phyloP scores from a whole-genome alignment of 1,140 invertebrate genomes.

The Riptortus pedestris region DNA sequence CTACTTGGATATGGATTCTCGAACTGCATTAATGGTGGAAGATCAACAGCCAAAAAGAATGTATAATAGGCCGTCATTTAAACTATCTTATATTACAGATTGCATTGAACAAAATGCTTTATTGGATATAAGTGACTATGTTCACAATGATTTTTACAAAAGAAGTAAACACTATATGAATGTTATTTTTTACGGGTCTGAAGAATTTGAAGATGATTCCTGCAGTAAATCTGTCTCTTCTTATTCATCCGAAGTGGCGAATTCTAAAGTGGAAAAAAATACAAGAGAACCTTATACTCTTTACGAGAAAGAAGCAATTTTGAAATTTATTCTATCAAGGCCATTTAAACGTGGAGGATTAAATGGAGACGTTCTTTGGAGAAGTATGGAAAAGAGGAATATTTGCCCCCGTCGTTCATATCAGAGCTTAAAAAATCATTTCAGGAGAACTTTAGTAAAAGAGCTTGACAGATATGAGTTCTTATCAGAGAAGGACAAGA shows the following conservation, averaged over 20 bases:
- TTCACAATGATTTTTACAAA: background rate
- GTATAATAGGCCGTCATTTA: background rate
- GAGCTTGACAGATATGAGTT: slow-evolving; percentile 16
- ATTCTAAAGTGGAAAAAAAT: background rate
- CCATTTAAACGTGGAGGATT: background rate
- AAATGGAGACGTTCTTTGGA: slow-evolving; percentile 1
- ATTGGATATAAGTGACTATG: background rate
- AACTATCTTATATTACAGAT: background rate
- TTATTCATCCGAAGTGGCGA: background rate
- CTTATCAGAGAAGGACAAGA: background rate
- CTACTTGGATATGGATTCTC: background rate
- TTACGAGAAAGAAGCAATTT: slow-evolving; percentile 10
- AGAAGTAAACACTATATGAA: background rate
- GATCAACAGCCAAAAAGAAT: background rate
- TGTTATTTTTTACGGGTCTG: background rate
- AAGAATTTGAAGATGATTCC: background rate
- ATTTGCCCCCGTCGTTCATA: slow-evolving; percentile 17
- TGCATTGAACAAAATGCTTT: background rate
- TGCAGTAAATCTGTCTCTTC: slow-evolving; percentile 1
- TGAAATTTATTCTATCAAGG: background rate
- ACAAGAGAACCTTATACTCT: background rate
- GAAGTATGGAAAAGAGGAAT: slow-evolving; percentile 6
- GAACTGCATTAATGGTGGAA: background rate
- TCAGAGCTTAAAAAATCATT: slow-evolving; percentile 21
- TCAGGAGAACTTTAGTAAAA: background rate